Evolutionary conservation across 2,113 vertebrate species (phyloP).

Genomic region (Nyctibius bracteatus): DNA sequence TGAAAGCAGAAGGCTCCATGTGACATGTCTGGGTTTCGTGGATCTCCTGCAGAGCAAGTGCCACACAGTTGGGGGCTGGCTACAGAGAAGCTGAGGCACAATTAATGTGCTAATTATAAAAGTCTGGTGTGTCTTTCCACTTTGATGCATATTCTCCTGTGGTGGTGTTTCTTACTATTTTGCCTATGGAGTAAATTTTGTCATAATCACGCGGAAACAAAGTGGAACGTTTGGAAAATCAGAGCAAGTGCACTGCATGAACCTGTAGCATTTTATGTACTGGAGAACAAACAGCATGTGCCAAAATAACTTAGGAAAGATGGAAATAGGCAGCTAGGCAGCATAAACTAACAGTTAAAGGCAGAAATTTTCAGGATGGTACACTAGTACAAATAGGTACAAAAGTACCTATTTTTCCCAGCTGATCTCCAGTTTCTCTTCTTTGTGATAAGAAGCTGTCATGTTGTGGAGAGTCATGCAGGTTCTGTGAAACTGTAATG

Average conservation of each 20-base stretch:
- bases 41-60: neutral
- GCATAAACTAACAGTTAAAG: neutral
- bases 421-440: neutral
- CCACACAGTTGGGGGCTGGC: neutral
- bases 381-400: neutral
- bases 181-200: neutral
- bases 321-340: neutral
- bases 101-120: neutral
- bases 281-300: neutral
- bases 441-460: neutral
- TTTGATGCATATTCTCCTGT: neutral
- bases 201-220: slow-evolving; percentile 10
- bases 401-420: neutral
- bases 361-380: neutral
- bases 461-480: neutral
- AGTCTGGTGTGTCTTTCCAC: neutral
- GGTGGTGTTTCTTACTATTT: neutral
- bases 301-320: neutral
- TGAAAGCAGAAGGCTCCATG: neutral
- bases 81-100: neutral
- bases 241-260: neutral
- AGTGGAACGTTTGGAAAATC: neutral
- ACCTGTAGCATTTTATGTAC: neutral
- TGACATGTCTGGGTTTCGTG: rapidly evolving
- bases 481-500: neutral